phyloP scores from a whole-genome alignment of 2,888 invertebrate genomes.

The Acanthococcus lagerstroemiae region DNA sequence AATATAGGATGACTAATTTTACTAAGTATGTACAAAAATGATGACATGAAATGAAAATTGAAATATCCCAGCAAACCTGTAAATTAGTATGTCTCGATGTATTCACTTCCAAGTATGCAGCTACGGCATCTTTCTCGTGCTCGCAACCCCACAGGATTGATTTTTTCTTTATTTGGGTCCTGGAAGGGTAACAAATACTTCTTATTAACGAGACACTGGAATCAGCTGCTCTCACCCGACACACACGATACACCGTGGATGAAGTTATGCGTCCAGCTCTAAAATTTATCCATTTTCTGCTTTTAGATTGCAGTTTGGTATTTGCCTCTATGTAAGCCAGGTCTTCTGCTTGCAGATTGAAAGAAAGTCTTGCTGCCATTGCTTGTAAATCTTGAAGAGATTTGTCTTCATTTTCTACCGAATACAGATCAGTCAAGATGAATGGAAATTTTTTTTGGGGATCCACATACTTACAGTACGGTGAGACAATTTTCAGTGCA shows the following conservation, averaged over 20 bases:
- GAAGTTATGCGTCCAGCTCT: not conserved
- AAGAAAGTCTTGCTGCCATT: not conserved
- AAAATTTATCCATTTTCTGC: not conserved
- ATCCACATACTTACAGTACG: not conserved
- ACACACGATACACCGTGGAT: not conserved
- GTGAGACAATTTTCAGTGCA: not conserved
- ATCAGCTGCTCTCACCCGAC: not conserved
- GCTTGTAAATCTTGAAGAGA: not conserved
- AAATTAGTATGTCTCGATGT: not conserved
- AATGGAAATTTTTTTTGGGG: not conserved
- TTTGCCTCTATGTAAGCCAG: not conserved
- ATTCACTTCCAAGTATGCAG: not conserved
- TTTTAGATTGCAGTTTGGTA: not conserved
- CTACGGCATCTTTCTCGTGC: not conserved
- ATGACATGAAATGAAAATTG: not conserved
- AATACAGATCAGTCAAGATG: not conserved
- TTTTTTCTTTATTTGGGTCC: not conserved
- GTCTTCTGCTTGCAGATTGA: not conserved
- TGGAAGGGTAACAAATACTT: too few species aligned
- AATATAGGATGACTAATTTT: too few species aligned
- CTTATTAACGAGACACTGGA: not conserved
- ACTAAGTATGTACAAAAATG: not conserved
- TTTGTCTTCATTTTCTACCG: not conserved
- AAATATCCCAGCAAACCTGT: not conserved
- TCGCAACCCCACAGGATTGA: not conserved